A percentile compares a stretch with the other conserved stretches of the same genome.
Conservation (phyloP, 2,888 invertebrate species). For the Euzophera pinguis region DNA sequence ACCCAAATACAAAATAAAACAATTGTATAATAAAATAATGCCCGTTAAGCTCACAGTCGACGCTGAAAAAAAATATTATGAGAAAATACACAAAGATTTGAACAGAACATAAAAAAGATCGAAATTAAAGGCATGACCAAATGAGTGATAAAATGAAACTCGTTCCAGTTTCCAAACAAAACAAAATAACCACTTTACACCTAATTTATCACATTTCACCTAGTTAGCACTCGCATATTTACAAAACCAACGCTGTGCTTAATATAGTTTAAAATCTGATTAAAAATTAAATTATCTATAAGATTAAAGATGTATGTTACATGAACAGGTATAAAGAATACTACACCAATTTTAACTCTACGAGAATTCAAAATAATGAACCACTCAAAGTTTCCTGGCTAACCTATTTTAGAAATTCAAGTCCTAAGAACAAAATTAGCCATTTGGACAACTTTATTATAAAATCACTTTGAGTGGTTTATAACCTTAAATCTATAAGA, state of each 20-base stretch:
- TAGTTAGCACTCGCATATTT: slow-evolving; percentile 69
- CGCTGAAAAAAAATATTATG: slow-evolving; percentile 35
- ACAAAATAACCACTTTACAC: slow-evolving; percentile 52
- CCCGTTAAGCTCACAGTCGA: slow-evolving; percentile 57
- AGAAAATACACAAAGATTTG: slow-evolving; percentile 32
- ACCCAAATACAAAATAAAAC: slow-evolving; percentile 38
- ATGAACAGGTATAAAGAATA: slow-evolving; percentile 73
- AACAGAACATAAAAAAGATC: slow-evolving; percentile 31
- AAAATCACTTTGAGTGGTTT: slow-evolving; percentile 54
- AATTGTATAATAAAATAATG: slow-evolving; percentile 56
- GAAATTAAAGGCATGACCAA: slow-evolving; percentile 25
- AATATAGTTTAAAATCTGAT: slow-evolving; percentile 62
- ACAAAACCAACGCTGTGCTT: slow-evolving; percentile 67
- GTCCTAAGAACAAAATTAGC: not conserved
- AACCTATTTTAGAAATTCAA: slow-evolving; percentile 22
- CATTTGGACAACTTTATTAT: not conserved
- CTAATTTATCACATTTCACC: slow-evolving; percentile 77
- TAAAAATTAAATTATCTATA: slow-evolving; percentile 60
- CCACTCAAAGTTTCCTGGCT: slow-evolving; percentile 56
- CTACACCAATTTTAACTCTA: slow-evolving; percentile 76
- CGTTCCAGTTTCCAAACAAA: slow-evolving; percentile 28
- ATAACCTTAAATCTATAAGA: slow-evolving; percentile 70
- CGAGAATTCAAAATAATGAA: slow-evolving; percentile 68
- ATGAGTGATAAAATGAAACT: slow-evolving; percentile 28
- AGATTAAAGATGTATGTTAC: slow-evolving; percentile 60